A percentile compares a stretch with the other conserved stretches of the same genome.
Evolutionary conservation across 1,140 invertebrate species (phyloP).

Genomic region (Conus ventricosus): DNA sequence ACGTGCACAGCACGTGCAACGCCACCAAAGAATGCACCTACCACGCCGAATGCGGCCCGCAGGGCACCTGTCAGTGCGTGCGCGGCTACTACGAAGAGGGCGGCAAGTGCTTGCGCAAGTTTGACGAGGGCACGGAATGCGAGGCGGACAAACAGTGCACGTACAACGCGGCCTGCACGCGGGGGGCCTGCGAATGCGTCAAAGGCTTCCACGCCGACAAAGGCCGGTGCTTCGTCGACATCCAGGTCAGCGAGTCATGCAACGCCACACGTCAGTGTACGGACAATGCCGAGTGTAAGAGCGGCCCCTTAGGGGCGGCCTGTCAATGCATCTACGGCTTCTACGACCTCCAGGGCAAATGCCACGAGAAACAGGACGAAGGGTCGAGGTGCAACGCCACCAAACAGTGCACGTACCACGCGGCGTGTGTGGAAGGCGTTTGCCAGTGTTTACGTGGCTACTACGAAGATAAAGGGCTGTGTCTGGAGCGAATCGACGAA

Average conservation of each 20-base stretch:
- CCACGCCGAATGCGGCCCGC: constrained; percentile 28
- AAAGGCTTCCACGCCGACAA: constrained; percentile 26
- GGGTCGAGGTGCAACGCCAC: constrained; percentile 24
- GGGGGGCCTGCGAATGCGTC: constrained; percentile 28
- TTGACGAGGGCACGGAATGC: constrained; percentile 36
- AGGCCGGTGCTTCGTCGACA: constrained; percentile 21
- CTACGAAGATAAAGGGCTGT: constrained; percentile 33
- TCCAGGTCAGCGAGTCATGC: constrained; percentile 11
- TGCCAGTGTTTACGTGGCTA: constrained; percentile 31
- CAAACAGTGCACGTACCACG: constrained; percentile 40
- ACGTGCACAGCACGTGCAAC: constrained; percentile 12
- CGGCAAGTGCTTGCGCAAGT: constrained; percentile 29
- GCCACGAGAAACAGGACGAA: constrained; percentile 3
- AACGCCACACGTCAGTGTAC: constrained; percentile 36
- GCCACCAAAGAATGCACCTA: constrained; percentile 32
- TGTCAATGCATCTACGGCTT: constrained; percentile 27
- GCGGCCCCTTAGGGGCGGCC: background rate
- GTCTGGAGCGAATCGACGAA: constrained; percentile 26
- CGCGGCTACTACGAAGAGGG: constrained; percentile 36
- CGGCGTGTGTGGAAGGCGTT: constrained; percentile 17
- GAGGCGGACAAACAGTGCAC: constrained; percentile 37
- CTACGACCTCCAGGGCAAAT: constrained; percentile 28
- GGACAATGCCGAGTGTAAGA: constrained; percentile 8
- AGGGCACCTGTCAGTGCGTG: constrained; percentile 30
- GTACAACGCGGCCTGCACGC: constrained; percentile 34